These are phyloP conservation scores for Hydrocynus forskahlii DNA, from an alignment of 2,797 vertebrate genomes.

Conservation along the genomic window DNA sequence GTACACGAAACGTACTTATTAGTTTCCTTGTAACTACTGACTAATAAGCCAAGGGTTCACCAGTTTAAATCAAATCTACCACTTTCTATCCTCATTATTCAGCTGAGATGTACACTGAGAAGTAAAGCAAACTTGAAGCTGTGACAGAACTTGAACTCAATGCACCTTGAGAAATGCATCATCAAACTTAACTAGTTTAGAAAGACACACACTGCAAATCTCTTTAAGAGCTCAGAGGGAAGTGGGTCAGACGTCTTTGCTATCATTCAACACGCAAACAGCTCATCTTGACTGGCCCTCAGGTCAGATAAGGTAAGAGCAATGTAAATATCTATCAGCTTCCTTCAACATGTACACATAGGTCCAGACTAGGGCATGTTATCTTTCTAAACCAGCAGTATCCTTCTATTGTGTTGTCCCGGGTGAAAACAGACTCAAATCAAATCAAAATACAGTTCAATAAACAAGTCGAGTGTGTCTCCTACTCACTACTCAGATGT, in stretches of 20 bases:
- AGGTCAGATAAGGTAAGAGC: slow-evolving; percentile 62
- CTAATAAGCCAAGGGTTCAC: not conserved
- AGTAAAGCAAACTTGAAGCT: slow-evolving; percentile 20
- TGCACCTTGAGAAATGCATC: slow-evolving; percentile 39
- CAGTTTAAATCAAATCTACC: not conserved
- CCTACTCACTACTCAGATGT: slow-evolving; percentile 1
- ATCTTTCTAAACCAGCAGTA: slow-evolving; percentile 55
- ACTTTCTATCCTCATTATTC: not conserved
- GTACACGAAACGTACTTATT: too few species aligned
- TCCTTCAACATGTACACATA: slow-evolving; percentile 53
- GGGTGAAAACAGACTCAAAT: slow-evolving; percentile 41
- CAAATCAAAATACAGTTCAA: slow-evolving; percentile 48
- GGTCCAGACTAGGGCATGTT: slow-evolving; percentile 48
- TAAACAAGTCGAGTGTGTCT: slow-evolving; percentile 35
- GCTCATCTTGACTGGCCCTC: slow-evolving; percentile 22
- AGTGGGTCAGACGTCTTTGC: slow-evolving; percentile 65
- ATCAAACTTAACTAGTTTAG: slow-evolving; percentile 55
- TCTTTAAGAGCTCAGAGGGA: slow-evolving; percentile 71
- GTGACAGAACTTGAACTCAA: slow-evolving; percentile 21
- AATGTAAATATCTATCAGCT: slow-evolving; percentile 60
- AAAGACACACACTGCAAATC: slow-evolving; percentile 61
- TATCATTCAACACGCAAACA: slow-evolving; percentile 55
- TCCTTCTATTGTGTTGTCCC: slow-evolving; percentile 59
- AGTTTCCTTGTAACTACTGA: not conserved
- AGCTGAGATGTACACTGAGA: not conserved